These are phyloP conservation scores for Campoplex capitator DNA, from an alignment of 2,888 invertebrate genomes.

Conservation along the genomic window DNA sequence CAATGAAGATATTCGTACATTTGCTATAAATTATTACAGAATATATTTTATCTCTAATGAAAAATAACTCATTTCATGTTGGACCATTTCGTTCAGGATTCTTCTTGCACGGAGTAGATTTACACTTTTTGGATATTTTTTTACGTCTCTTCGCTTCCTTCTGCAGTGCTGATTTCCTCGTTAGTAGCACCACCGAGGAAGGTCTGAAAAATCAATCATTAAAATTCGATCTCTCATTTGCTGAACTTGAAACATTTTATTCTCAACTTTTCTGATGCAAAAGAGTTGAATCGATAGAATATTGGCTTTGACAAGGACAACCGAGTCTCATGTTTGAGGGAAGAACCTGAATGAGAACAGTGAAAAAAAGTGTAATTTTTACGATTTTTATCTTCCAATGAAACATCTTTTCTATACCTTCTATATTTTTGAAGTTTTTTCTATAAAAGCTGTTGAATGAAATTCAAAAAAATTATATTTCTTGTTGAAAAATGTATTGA, in stretches of 20 bases:
- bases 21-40: conserved; percentile 50
- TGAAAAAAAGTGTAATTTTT: too few relatives aligned
- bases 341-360: too few relatives aligned
- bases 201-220: conserved; percentile 50
- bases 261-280: not conserved
- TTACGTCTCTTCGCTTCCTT: conserved; percentile 55
- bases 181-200: conserved; percentile 62
- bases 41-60: conserved; percentile 11
- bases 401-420: not conserved
- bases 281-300: not conserved
- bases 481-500: not conserved
- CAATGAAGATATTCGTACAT: conserved; percentile 68
- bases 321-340: too few relatives aligned
- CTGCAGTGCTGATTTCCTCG: conserved; percentile 50
- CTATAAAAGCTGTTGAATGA: too few relatives aligned
- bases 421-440: too few relatives aligned
- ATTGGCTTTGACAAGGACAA: not conserved
- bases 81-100: conserved; percentile 25
- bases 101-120: conserved; percentile 50
- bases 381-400: too few relatives aligned
- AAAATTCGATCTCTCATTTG: not conserved
- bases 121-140: conserved; percentile 58
- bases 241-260: not conserved
- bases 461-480: too few relatives aligned
- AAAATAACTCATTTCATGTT: conserved; percentile 37